Base-by-base conservation (phyloP, 2,113 vertebrate species). In the Amazona guildingii region DNA sequence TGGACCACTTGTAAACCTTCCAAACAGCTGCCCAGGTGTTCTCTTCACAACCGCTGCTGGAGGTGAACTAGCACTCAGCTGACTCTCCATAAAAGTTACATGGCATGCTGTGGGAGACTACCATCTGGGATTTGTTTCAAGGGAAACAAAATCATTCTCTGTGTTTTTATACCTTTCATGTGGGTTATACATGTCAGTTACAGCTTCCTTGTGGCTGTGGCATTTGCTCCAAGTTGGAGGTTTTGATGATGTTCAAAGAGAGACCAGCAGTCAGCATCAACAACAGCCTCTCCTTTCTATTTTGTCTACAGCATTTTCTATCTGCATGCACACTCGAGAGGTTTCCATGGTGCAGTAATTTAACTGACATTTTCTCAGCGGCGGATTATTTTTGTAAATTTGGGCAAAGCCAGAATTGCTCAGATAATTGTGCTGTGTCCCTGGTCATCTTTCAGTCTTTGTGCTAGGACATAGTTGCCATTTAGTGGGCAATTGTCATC, bases 291-390 rank as follows among this genome's bases (percentile, higher is more conserved):
- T 68, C 23, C 41, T 78, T 59, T 86, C 49, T 77, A 0, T 93
- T 86, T 83, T 59, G 61, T 78, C 76, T 67, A 24, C 17, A 83
- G 48, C 12, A 10, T 82, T 94, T 92, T 87, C 77, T 85, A 2
- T 79, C 66, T 82, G 57, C 19, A 6, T 31, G 55, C 46, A 72
- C 20, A n/a, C 66, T 85, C 1, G 0, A 83, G 67, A 92, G 57
- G 74, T 89, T 94, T 94, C 86, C 84, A 57, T 66, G 74, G 77
- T 2, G 33, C 66, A 44, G 66, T 85, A 89, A 92, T 91, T 89
- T 76, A 84, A 68, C 81, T 84, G 83, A 41, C 63, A n/a, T 92
- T 85, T 91, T 76, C 81, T 72, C 62, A 78, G 69, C 61, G 74
- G 64, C 2, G 4, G 29, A 55, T 81, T 83, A 54, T 68, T 94